These are phyloP conservation scores for Dryobotodes eremita DNA, from an alignment of 2,888 invertebrate species.

Conservation along the genomic window DNA sequence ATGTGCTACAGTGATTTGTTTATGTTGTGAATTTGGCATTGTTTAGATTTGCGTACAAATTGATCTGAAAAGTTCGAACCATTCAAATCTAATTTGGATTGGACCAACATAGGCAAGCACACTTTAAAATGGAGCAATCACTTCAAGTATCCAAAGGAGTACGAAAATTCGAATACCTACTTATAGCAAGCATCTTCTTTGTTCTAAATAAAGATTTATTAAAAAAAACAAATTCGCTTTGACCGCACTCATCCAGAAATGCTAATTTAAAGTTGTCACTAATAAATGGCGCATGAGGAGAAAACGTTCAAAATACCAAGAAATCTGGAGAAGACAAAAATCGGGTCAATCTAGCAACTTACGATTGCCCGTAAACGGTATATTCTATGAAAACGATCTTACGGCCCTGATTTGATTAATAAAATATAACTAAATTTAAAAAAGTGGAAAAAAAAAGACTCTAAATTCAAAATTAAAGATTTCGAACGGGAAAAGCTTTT, in stretches of 20 bases:
- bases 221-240: constrained; percentile 5
- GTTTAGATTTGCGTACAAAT: constrained; percentile 12
- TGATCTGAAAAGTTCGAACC: not conserved
- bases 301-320: constrained; percentile 12
- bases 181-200: constrained; percentile 19
- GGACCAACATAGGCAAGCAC: not conserved
- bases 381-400: not conserved
- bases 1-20: constrained; percentile 55
- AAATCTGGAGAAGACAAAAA: constrained; percentile 1
- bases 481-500: constrained; percentile 69
- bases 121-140: constrained; percentile 4
- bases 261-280: constrained; percentile 2
- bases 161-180: not conserved
- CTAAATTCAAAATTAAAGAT: not conserved
- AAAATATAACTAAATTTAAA: not conserved
- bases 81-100: constrained; percentile 2
- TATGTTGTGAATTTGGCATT: constrained; percentile 44
- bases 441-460: too few relatives aligned
- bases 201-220: constrained; percentile 21
- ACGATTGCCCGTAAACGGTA: not conserved
- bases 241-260: constrained; percentile 1
- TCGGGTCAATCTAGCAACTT: not conserved
- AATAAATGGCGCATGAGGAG: constrained; percentile 9
- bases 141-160: constrained; percentile 11
- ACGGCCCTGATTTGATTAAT: not conserved